Conservation (phyloP, 2,888 invertebrate species). For the Scelioninae gen. 1 region DNA sequence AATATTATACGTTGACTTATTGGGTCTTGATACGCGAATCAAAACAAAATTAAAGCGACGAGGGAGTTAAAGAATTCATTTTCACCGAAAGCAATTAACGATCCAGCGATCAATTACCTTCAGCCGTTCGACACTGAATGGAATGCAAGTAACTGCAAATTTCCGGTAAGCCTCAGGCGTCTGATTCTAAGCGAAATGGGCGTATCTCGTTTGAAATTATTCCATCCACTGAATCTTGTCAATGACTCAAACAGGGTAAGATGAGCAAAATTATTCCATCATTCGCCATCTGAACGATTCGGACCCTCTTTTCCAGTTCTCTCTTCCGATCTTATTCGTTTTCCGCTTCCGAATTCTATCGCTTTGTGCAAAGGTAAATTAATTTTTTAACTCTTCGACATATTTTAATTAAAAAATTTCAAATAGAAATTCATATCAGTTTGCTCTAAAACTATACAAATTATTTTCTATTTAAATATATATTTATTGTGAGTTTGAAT, state of each 20-base stretch:
- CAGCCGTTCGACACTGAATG: slow-evolving; percentile 76
- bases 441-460: too few species aligned
- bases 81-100: slow-evolving; percentile 66
- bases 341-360: too few species aligned
- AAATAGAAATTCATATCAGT: too few species aligned
- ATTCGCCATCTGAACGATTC: too few species aligned
- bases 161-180: slow-evolving; percentile 76
- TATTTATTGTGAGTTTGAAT: too few species aligned
- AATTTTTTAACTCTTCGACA: too few species aligned
- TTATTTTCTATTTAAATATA: too few species aligned
- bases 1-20: slow-evolving; percentile 33
- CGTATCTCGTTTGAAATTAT: slow-evolving; percentile 69
- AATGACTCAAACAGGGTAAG: slow-evolving; percentile 52
- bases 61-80: slow-evolving; percentile 58
- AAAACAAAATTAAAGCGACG: slow-evolving; percentile 50
- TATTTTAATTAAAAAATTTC: too few species aligned
- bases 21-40: slow-evolving; percentile 26
- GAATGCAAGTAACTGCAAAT: slow-evolving; percentile 82
- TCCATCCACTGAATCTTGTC: slow-evolving; percentile 56
- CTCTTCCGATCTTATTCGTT: too few species aligned
- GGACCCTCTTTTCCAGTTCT: too few species aligned
- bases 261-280: slow-evolving; percentile 29
- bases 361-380: too few species aligned
- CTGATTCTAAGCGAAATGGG: slow-evolving; percentile 71
- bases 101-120: slow-evolving; percentile 68